Conservation (phyloP, 2,888 invertebrate species). For the Sclerodermus sp. region DNA sequence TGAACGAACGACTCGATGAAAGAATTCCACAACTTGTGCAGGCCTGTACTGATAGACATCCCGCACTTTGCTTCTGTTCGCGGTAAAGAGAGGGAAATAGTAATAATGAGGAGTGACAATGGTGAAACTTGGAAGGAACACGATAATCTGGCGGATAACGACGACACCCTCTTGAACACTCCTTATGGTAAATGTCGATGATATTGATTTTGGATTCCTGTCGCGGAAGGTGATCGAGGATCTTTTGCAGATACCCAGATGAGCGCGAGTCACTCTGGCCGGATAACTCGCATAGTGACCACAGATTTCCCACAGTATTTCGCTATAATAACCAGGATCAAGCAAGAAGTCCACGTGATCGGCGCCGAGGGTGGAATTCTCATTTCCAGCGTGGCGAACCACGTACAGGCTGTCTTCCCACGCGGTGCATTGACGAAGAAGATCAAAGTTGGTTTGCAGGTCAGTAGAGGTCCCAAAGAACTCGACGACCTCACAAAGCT, state of each 20-base stretch:
- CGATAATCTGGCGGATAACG: constrained; percentile 64
- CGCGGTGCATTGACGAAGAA: constrained; percentile 97
- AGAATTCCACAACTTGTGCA: constrained; percentile 51
- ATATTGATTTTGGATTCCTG: no score
- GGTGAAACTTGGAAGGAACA: constrained; percentile 99
- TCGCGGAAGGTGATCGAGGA: no score
- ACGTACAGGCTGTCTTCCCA: constrained; percentile 84
- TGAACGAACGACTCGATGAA: not conserved
- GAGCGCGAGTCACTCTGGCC: constrained; percentile 60
- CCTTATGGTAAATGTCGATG: constrained; percentile 69
- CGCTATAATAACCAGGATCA: constrained; percentile 90
- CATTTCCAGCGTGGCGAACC: constrained; percentile 81
- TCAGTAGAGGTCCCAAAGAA: constrained; percentile 46
- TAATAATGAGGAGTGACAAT: constrained; percentile 93
- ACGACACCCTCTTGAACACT: constrained; percentile 64
- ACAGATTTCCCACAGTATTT: constrained; percentile 98
- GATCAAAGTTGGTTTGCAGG: constrained; percentile 95
- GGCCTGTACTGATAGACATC: constrained; percentile 91
- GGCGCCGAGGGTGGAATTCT: constrained; percentile 98
- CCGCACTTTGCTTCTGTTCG: constrained; percentile 96
- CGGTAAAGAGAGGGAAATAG: constrained; percentile 93
- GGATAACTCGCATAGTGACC: constrained; percentile 92
- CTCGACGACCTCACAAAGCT: no score
- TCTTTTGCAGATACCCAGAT: constrained; percentile 46
- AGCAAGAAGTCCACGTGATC: constrained; percentile 96